Evolutionary conservation across 2,888 invertebrate species (phyloP).

Genomic region (Eupithecia pulchellata): DNA sequence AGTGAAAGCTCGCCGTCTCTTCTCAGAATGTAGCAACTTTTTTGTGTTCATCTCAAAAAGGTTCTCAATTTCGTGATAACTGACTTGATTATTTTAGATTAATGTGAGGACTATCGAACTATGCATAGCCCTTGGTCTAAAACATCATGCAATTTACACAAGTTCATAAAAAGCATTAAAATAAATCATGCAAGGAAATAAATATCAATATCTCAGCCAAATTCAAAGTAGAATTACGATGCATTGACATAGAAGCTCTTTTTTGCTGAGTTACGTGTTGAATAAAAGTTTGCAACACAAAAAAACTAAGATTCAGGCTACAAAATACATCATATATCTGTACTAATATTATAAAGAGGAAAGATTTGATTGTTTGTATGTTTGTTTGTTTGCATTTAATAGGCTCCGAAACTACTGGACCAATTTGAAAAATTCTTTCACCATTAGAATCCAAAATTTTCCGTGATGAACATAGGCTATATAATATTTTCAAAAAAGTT

Average conservation of each 20-base stretch:
- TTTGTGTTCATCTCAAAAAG: neutral
- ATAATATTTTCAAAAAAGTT: too few species aligned
- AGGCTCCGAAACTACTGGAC: too few species aligned
- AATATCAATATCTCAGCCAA: neutral
- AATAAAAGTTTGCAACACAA: neutral
- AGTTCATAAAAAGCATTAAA: neutral
- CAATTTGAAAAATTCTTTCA: too few species aligned
- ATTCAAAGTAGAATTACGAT: neutral
- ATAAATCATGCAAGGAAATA: neutral
- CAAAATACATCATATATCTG: neutral
- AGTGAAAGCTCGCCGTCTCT: neutral
- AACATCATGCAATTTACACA: neutral
- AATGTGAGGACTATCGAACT: too few species aligned
- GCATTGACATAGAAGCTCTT: neutral
- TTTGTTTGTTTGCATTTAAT: too few species aligned
- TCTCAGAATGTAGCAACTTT: neutral
- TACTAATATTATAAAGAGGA: too few species aligned
- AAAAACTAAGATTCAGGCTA: neutral
- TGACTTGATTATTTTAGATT: too few species aligned
- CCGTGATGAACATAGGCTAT: too few species aligned
- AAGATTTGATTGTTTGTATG: too few species aligned
- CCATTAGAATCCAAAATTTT: too few species aligned
- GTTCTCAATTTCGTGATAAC: neutral
- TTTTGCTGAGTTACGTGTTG: neutral
- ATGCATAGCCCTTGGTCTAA: neutral